Evolutionary conservation across 2,113 vertebrate genomes (phyloP).

Genomic region (Tupaia tana): DNA sequence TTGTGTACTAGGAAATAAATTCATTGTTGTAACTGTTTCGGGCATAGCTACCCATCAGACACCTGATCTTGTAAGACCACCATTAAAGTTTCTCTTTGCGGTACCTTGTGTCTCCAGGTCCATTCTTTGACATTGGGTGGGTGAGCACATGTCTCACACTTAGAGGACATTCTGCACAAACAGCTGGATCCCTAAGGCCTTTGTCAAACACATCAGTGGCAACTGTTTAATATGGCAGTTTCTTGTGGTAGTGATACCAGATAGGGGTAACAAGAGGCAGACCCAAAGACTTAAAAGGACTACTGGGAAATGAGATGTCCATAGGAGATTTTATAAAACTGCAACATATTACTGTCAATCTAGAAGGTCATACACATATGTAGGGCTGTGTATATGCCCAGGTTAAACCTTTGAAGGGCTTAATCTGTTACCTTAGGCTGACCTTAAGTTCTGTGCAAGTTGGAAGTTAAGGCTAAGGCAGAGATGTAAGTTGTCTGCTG

Average conservation of each 20-base stretch:
- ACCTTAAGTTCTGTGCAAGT: not conserved
- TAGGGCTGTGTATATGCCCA: not conserved
- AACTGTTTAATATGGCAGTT: not conserved
- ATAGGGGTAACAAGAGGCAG: not conserved
- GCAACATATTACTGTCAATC: not conserved
- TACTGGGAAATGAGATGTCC: not conserved
- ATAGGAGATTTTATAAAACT: not conserved
- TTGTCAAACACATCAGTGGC: not conserved
- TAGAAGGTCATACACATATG: not conserved
- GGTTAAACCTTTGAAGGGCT: not conserved
- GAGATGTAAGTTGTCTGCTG: not conserved
- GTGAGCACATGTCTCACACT: not conserved
- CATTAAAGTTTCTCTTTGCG: no score
- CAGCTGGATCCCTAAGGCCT: not conserved
- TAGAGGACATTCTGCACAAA: not conserved
- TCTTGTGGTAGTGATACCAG: not conserved
- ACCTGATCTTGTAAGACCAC: no score
- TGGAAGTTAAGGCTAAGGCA: not conserved
- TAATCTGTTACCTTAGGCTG: not conserved
- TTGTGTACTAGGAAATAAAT: no score
- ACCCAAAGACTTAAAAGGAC: not conserved
- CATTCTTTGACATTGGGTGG: no score
- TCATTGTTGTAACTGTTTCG: no score
- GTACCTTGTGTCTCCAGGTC: no score
- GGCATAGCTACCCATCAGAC: no score